Evolutionary conservation across 35 echinoderm and acorn worm species (phyloP).

Genomic region (Heliocidaris tuberculata): DNA sequence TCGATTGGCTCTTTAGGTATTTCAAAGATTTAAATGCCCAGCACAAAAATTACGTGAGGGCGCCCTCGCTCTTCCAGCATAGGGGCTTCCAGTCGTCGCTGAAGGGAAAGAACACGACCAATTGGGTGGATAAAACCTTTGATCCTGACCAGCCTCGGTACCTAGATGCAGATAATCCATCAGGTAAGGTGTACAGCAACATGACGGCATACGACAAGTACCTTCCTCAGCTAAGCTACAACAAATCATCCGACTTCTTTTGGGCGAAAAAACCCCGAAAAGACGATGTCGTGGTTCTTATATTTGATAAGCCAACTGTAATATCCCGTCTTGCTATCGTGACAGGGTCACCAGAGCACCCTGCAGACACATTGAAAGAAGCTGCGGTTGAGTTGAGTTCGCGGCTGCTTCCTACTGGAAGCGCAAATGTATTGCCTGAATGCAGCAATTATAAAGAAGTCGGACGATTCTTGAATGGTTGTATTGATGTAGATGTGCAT

Average conservation of each 20-base stretch:
- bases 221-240: slow-evolving; percentile 76
- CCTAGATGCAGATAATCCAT: slow-evolving; percentile 67
- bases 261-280: slow-evolving; percentile 75
- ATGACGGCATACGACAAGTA: slow-evolving; percentile 89
- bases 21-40: slow-evolving; percentile 75
- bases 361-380: slow-evolving; percentile 62
- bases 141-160: slow-evolving; percentile 39
- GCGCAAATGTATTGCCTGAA: slow-evolving; percentile 15
- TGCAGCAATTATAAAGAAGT: slow-evolving; percentile 69
- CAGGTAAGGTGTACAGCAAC: slow-evolving; percentile 77
- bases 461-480: slow-evolving; percentile 63
- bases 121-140: slow-evolving; percentile 68
- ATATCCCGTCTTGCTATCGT: slow-evolving; percentile 63
- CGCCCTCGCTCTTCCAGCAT: slow-evolving; percentile 89
- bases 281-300: slow-evolving; percentile 62
- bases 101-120: slow-evolving; percentile 70
- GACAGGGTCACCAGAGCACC: slow-evolving; percentile 73
- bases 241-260: slow-evolving; percentile 79
- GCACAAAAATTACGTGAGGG: slow-evolving; percentile 58
- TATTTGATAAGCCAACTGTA: slow-evolving; percentile 68
- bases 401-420: slow-evolving; percentile 9
- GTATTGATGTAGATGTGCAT: slow-evolving; percentile 65
- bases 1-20: slow-evolving; percentile 82
- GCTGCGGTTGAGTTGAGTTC: slow-evolving; percentile 62
- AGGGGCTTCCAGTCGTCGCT: slow-evolving; percentile 77